A percentile compares a stretch with the other conserved stretches of the same genome.
Evolutionary conservation across 2,888 invertebrate genomes (phyloP).

Genomic region (Coelopa pilipes): DNA sequence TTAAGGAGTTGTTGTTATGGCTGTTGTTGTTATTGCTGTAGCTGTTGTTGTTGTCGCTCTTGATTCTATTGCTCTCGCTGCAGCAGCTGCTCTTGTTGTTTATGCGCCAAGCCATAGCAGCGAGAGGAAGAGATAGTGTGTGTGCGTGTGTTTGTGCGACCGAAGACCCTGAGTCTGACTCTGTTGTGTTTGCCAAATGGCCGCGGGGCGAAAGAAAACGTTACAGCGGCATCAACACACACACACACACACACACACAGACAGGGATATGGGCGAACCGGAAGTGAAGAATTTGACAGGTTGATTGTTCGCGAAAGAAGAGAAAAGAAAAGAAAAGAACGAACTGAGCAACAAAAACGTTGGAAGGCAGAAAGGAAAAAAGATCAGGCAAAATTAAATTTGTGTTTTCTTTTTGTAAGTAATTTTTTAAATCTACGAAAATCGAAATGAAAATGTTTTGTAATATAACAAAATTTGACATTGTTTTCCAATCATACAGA

Average conservation of each 20-base stretch:
- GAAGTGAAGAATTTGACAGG: not conserved
- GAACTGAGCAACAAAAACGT: too few species aligned
- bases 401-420: not conserved
- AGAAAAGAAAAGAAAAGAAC: not conserved
- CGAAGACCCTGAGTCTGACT: too few species aligned
- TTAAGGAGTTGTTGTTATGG: not conserved
- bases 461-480: too few species aligned
- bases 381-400: not conserved
- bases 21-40: slow-evolving; percentile 5
- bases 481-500: too few species aligned
- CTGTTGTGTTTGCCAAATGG: slow-evolving; percentile 35
- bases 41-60: slow-evolving; percentile 3
- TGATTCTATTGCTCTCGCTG: not conserved
- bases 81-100: slow-evolving; percentile 28
- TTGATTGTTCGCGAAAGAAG: not conserved
- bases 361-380: too few species aligned
- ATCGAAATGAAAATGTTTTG: too few species aligned
- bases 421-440: not conserved
- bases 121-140: slow-evolving; percentile 17
- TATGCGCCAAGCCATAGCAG: slow-evolving; percentile 13
- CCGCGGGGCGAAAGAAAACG: slow-evolving; percentile 41
- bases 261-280: not conserved
- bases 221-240: slow-evolving; percentile 24
- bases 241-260: slow-evolving; percentile 15
- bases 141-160: slow-evolving; percentile 3